Evolutionary conservation across 2,888 invertebrate species (phyloP).

Genomic region (Drosophila acutilabella): DNA sequence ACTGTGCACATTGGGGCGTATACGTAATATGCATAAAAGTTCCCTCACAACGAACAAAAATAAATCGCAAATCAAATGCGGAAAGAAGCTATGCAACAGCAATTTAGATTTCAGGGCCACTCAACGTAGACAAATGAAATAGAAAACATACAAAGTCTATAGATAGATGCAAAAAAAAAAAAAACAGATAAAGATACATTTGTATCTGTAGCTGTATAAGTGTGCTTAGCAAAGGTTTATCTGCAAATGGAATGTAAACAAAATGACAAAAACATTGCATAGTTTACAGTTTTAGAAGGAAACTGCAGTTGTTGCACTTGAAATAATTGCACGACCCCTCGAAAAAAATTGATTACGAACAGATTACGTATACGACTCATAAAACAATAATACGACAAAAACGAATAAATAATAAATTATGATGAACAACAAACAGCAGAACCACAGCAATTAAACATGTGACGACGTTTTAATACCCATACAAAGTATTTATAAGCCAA

Average conservation of each 20-base stretch:
- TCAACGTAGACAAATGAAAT: slow-evolving; percentile 53
- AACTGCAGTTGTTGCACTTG: slow-evolving; percentile 60
- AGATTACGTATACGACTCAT: slow-evolving; percentile 72
- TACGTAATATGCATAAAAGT: slow-evolving; percentile 44
- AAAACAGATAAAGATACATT: slow-evolving; percentile 13
- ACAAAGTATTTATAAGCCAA: neutral
- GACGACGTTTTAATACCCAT: slow-evolving; percentile 13
- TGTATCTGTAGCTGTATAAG: neutral
- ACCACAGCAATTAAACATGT: neutral
- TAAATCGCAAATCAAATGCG: slow-evolving; percentile 58
- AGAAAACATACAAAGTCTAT: slow-evolving; percentile 64
- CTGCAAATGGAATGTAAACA: slow-evolving; percentile 48
- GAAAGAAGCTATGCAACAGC: slow-evolving; percentile 55
- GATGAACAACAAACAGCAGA: slow-evolving; percentile 7
- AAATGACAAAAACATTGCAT: slow-evolving; percentile 17
- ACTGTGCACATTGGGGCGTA: slow-evolving; percentile 42
- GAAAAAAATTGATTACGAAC: slow-evolving; percentile 22
- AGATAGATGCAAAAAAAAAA: slow-evolving; percentile 25
- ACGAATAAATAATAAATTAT: slow-evolving; percentile 6
- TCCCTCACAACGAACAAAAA: slow-evolving; percentile 6
- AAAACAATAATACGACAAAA: slow-evolving; percentile 31
- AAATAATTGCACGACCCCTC: slow-evolving; percentile 48
- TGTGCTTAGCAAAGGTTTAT: slow-evolving; percentile 20
- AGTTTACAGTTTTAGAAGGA: slow-evolving; percentile 40
- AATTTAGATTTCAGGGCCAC: slow-evolving; percentile 58